These are phyloP conservation scores for Amphipoea oculea DNA, from an alignment of 2,888 invertebrate genomes.

Conservation along the genomic window DNA sequence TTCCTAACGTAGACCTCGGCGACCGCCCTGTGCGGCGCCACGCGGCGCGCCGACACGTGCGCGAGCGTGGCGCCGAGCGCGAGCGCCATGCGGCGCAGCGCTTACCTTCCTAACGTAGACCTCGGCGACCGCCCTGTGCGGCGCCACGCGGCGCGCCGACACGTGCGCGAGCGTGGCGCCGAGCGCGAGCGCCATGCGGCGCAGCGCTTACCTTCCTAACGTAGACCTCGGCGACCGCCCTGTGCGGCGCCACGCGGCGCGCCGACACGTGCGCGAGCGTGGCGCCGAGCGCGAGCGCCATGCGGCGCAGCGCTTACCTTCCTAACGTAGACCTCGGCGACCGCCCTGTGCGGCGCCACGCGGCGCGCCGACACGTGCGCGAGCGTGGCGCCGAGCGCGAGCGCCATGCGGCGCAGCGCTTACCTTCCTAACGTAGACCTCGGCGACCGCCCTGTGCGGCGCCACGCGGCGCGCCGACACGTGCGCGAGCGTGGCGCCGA, in stretches of 20 bases:
- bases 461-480: constrained; percentile 79
- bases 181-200: constrained; percentile 96
- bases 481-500: constrained; percentile 93
- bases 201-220: constrained; percentile 93
- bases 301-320: constrained; percentile 96
- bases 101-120: constrained; percentile 92
- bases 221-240: constrained; percentile 95
- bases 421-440: constrained; percentile 92
- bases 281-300: constrained; percentile 97
- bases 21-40: constrained; percentile 91
- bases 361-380: constrained; percentile 78
- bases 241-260: constrained; percentile 82
- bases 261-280: constrained; percentile 86
- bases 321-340: constrained; percentile 94
- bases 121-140: constrained; percentile 94
- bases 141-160: constrained; percentile 79
- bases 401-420: constrained; percentile 97
- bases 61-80: constrained; percentile 94
- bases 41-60: constrained; percentile 78
- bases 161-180: constrained; percentile 92
- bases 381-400: constrained; percentile 94
- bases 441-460: constrained; percentile 93
- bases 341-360: constrained; percentile 90
- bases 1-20: constrained; percentile 94
- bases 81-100: constrained; percentile 96